These are phyloP conservation scores for Mustela lutreola DNA, from an alignment of 2,113 vertebrate species.

Conservation along the genomic window DNA sequence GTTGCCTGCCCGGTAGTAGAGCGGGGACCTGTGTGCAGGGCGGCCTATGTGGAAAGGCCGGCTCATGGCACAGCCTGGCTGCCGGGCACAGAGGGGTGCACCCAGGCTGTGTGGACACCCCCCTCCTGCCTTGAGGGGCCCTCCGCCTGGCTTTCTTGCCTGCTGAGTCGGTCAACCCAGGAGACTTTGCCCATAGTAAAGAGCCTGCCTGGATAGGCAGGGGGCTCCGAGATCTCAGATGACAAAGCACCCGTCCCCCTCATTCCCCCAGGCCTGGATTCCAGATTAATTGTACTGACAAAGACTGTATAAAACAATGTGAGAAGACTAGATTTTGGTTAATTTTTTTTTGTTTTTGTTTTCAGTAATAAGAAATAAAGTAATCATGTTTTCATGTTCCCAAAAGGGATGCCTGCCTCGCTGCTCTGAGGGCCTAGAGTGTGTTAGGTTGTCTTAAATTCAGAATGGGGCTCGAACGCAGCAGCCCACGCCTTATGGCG, in stretches of 20 bases:
- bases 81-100: fast-evolving
- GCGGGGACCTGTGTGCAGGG: neutral
- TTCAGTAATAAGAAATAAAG: neutral
- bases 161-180: neutral
- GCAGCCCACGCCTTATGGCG: fast-evolving
- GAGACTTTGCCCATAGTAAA: no score
- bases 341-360: no score
- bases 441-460: fast-evolving
- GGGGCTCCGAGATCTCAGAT: neutral
- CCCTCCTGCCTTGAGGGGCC: fast-evolving
- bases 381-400: neutral
- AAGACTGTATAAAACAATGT: neutral
- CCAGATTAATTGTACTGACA: fast-evolving
- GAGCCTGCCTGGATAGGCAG: neutral
- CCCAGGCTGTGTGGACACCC: fast-evolving
- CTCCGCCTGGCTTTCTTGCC: fast-evolving
- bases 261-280: neutral
- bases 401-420: no score
- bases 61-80: fast-evolving
- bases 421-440: neutral
- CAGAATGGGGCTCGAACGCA: fast-evolving
- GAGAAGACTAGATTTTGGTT: neutral
- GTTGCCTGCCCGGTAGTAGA: fast-evolving
- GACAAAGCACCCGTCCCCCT: fast-evolving
- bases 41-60: fast-evolving